phyloP scores from a whole-genome alignment of 2,888 invertebrate species.

The Phyllotreta cruciferae region DNA sequence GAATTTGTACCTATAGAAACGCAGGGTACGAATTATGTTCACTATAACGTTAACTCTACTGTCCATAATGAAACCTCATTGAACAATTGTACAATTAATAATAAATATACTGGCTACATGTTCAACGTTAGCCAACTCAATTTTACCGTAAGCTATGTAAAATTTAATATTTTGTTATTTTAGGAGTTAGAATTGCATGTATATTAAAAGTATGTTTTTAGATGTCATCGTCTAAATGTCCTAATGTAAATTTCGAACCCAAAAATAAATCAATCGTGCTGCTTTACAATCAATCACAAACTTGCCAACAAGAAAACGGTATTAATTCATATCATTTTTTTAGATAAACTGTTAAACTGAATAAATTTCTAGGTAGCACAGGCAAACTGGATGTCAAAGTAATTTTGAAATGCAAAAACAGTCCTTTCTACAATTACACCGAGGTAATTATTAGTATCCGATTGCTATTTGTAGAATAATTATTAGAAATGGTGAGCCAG shows the following conservation, averaged over 20 bases:
- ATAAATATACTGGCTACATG: conserved; percentile 1
- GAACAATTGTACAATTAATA: conserved; percentile 6
- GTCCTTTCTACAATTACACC: neutral
- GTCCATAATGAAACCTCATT: neutral
- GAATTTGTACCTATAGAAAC: neutral
- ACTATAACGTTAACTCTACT: conserved; percentile 5
- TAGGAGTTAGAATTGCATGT: neutral
- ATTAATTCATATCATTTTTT: neutral
- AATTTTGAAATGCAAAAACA: conserved; percentile 2
- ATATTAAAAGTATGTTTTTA: conserved; percentile 3
- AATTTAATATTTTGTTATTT: too few species aligned
- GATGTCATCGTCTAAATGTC: conserved; percentile 12
- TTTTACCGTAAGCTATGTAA: conserved; percentile 16
- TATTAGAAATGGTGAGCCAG: neutral
- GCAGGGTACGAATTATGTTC: neutral
- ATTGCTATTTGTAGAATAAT: neutral
- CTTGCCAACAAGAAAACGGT: conserved; percentile 11
- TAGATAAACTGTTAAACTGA: neutral
- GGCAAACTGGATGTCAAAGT: neutral
- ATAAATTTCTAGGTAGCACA: conserved; percentile 1
- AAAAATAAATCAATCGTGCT: conserved; percentile 3
- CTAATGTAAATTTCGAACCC: conserved; percentile 1
- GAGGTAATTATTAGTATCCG: conserved; percentile 9
- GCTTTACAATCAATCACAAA: conserved; percentile 1
- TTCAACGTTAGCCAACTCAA: conserved; percentile 16